phyloP scores from a whole-genome alignment of 2,113 vertebrate species.

The Clupea harengus region DNA sequence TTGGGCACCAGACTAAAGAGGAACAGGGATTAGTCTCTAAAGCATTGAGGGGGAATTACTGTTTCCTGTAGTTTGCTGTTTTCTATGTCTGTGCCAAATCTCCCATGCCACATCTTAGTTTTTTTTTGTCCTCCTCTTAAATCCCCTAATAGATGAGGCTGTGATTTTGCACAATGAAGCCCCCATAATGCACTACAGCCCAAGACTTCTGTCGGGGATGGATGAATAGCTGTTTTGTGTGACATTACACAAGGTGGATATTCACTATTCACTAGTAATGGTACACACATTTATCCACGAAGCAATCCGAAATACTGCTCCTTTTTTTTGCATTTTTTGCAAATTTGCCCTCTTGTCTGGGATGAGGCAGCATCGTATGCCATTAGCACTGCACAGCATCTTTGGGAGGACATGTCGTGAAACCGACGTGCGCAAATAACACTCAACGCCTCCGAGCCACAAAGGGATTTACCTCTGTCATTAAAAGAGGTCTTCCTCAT shows the following conservation, averaged over 20 bases:
- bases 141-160: constrained; percentile 22
- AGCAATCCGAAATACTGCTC: neutral
- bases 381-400: neutral
- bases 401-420: constrained; percentile 6
- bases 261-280: neutral
- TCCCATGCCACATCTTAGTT: constrained; percentile 39
- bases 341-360: neutral
- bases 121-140: constrained; percentile 18
- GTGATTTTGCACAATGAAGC: neutral
- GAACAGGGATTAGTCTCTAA: constrained; percentile 28
- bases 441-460: constrained; percentile 30
- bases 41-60: constrained; percentile 33
- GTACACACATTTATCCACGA: neutral
- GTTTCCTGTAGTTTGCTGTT: constrained; percentile 40
- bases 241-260: neutral
- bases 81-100: neutral
- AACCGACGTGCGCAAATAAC: constrained; percentile 41
- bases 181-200: neutral
- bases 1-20: constrained; percentile 16
- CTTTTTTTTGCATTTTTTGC: neutral
- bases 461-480: constrained; percentile 51
- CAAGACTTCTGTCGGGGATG: neutral
- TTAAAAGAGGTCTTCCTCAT: constrained; percentile 50
- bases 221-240: neutral
- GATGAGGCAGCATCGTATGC: neutral